Evolutionary conservation across 2,113 vertebrate species (phyloP), one percentile per base, ranked within the genome.

Genomic region (Sapayoa aenigma): DNA sequence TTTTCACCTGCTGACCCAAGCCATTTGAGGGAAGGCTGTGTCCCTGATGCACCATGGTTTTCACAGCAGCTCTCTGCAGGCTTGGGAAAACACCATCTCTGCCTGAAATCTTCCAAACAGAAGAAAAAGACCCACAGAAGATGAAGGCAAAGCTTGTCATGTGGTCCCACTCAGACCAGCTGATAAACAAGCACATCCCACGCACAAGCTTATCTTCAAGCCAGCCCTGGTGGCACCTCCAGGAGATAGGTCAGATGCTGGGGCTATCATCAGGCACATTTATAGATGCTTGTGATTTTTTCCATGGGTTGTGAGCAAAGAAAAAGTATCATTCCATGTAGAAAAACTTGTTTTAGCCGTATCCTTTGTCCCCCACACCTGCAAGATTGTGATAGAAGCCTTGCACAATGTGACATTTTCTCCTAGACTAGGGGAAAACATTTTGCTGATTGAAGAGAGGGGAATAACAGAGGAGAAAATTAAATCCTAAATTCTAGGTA

Each of bases 1-100:
- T 81, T 89, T 49, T 42, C 56, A 14, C 20, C 31, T 52, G 49
- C 30, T 94, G 44, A 19, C 39, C 25, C 4, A 1, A 68, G n/a
- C 5, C 50, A 21, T 31, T 0, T 1, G 0, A 2, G 9, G 17
- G 8, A 9, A 62, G 16, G 50, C 52, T 4, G 0, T 4, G 17
- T 66, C 59, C 52, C 30, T 69, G 24, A 7, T 44, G 55, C 41
- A 27, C 31, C 47, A 4, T 0, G 1, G 41, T 17, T 69, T 44
- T 74, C 2, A 2, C 27, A 73, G 73, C 72, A 66, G 63, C 28
- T 35, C 20, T 28, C 21, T 35, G 47, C 17, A 10, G 67, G 50
- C 74, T 66, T 21, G 37, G 65, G 71, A 42, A 94, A 82, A 90
- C 19, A 14, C 23, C 11, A 6, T 31, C 22, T 78, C 49, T 75